These are phyloP conservation scores for Tiaroga cobitis DNA, from an alignment of 2,797 vertebrate species.

Conservation along the genomic window DNA sequence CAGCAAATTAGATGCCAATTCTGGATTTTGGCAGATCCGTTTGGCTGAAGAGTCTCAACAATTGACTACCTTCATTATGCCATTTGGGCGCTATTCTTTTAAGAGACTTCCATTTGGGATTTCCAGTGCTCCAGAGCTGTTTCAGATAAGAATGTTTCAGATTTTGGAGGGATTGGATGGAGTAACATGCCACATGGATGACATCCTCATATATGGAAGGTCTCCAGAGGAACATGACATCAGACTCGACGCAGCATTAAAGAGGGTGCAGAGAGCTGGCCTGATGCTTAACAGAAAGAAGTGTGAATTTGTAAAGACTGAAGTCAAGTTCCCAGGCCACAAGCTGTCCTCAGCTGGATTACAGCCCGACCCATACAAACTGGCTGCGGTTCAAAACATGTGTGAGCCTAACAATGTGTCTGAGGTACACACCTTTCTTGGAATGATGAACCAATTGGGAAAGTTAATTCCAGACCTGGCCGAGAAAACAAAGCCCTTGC, in stretches of 20 bases:
- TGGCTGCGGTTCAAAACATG: background rate
- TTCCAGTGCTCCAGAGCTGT: slow-evolving; percentile 3
- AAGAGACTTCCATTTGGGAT: slow-evolving; percentile 13
- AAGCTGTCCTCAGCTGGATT: background rate
- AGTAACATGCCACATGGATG: slow-evolving; percentile 4
- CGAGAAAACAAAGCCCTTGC: background rate
- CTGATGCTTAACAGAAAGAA: background rate
- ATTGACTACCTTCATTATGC: slow-evolving; percentile 26
- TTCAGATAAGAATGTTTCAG: slow-evolving; percentile 23
- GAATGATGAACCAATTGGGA: slow-evolving; percentile 3
- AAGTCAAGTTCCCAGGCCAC: background rate
- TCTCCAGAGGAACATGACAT: background rate
- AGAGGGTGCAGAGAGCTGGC: background rate
- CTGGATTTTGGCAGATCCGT: background rate
- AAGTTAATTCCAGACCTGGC: background rate
- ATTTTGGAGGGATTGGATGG: background rate
- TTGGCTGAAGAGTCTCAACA: background rate
- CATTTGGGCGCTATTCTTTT: background rate
- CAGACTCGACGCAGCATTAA: background rate
- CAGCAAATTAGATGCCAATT: background rate
- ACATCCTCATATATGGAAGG: background rate
- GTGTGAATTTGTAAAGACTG: background rate
- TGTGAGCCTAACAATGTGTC: slow-evolving; percentile 5
- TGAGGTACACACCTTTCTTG: background rate
- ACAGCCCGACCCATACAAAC: background rate